Base-by-base conservation (phyloP, 2,888 invertebrate genomes). In the Plagodis dolabraria region DNA sequence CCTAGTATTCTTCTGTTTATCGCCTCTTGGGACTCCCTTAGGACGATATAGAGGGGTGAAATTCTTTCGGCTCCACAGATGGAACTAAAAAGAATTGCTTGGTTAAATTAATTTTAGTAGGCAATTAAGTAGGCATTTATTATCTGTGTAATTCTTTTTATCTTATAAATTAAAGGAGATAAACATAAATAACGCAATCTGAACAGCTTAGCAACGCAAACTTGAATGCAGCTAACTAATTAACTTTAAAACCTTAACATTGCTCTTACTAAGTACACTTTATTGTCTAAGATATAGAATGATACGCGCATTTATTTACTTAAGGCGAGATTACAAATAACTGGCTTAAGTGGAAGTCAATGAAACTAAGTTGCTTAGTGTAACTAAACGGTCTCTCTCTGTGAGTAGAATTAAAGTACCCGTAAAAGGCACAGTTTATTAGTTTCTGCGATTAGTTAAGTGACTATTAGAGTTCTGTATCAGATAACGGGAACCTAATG, bases 231-330 rank as follows among this genome's bases (percentile, higher is more conserved):
- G 60, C 65, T 67, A 52, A 71, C 65, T 78, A 77, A 79, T 78
- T 75, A 70, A 66, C 70, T 75, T 76, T 67, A 72, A 74, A 79
- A 69, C 70, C 71, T 74, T 71, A 73, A 70, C 64, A 67, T 70
- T 67, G 57, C 66, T 66, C 63, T 64, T 66, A 63, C 65, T 65
- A 60, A 66, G 64, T 68, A 63, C 54, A 50, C 69, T 68, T 65
- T 69, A 67, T 66, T 2, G 57, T 42, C 54, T 51, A 7, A 56
- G 60, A 60, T 60, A 52, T 42, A 56, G 56, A 56, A 56, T 45
- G 40, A 53, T 56, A 53, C 56, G 45, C 34, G 40, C 55, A 45
- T 52, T 60, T 42, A 48, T 50, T 46, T 46, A 55, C 47, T 60
- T 60, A 60, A 49, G 35, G 35, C 6, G 49, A 56, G 49, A 60